Evolutionary conservation across 2,797 vertebrate genomes (phyloP), one percentile per base, ranked within the genome.

Genomic region (Crypturellus tataupa): DNA sequence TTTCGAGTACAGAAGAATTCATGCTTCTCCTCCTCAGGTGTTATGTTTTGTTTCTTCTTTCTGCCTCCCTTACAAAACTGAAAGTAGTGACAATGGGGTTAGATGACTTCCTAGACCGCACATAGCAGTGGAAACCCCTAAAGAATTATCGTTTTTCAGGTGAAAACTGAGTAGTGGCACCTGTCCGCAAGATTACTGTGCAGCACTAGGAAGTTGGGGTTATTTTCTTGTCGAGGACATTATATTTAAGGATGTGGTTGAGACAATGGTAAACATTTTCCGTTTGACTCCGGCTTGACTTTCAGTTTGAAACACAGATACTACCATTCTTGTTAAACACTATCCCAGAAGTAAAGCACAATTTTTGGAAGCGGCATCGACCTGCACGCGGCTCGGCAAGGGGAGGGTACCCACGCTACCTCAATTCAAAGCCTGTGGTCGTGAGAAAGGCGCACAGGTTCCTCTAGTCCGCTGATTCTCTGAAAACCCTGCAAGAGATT

Each of bases 271-370:
- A 11, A 94, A 42, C 17, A 7, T 64, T 93, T 96, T 96, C 95
- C 90, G 80, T 89, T 94, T 93, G 68, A 93, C 89, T 97, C 97
- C 92, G 4, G 72, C 33, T 82, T 87, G 65, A 83, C 95, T 95
- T 95, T 96, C 93, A 95, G 86, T 94, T 85, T 71, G 85, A 92
- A 95, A 81, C 73, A 46, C 80, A 96, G 87, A 63, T 55, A 39
- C 16, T 33, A 29, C 56, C 71, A 35, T 93, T 94, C 92, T 84
- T 55, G 87, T 78, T 90, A 97, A 96, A 71, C 13, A 2, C 84
- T 13, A 85, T 94, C 94, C 80, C 86, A 96, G 96, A 91, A 87
- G 76, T 55, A 76, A 60, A 79, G 80, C 90, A 75, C 67, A 44
- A 82, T 80, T 93, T 94, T 70, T 15, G 81, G 89, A 96, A 95